A percentile compares a stretch with the other conserved stretches of the same genome.
Evolutionary conservation across 1,140 invertebrate species (phyloP).

Genomic region (Zaprionus nigranus): DNA sequence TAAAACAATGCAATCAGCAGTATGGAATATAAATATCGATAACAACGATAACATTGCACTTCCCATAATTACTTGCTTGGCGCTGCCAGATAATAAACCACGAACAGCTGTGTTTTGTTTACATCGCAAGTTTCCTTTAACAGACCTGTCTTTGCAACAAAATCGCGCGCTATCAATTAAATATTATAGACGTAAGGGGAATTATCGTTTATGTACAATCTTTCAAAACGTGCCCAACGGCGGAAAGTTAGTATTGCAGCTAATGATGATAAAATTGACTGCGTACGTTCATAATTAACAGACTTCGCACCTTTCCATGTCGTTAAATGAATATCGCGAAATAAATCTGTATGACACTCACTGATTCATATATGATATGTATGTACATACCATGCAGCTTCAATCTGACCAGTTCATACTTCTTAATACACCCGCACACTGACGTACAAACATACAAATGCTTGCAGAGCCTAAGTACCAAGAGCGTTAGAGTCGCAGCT

Average conservation of each 20-base stretch:
- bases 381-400: constrained; percentile 3
- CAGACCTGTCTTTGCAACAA: constrained; percentile 9
- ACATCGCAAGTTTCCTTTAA: constrained; percentile 7
- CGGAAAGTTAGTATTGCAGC: not conserved
- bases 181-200: not conserved
- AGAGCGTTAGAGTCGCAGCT: constrained; percentile 20
- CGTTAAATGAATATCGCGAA: not conserved
- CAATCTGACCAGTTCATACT: not conserved
- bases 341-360: not conserved
- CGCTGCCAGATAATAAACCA: constrained; percentile 9
- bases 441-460: not conserved
- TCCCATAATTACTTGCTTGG: not conserved
- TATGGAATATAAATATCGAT: constrained; percentile 27
- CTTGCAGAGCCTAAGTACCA: constrained; percentile 9
- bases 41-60: constrained; percentile 19
- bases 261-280: not conserved
- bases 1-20: not conserved
- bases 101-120: constrained; percentile 39
- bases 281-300: constrained; percentile 6
- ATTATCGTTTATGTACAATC: not conserved
- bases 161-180: constrained; percentile 2
- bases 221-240: not conserved
- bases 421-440: not conserved
- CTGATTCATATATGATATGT: not conserved
- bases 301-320: not conserved